Evolutionary conservation across 2,113 vertebrate genomes (phyloP).

Genomic region (Gopherus evgoodei): DNA sequence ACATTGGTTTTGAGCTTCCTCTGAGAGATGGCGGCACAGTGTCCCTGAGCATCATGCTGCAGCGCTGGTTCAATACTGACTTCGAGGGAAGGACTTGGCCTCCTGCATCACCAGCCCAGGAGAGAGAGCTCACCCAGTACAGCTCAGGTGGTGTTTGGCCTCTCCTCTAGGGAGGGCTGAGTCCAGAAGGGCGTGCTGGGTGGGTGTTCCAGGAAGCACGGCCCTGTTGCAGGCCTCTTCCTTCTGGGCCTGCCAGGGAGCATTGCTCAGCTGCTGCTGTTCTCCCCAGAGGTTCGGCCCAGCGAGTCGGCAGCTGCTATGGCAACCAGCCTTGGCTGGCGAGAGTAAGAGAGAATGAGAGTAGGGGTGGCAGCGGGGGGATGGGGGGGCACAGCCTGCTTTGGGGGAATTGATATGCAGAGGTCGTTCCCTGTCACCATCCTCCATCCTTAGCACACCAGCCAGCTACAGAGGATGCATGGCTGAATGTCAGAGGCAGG

Average conservation of each 20-base stretch:
- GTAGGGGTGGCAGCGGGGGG: neutral
- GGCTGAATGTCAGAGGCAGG: neutral
- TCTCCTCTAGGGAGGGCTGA: too few species aligned
- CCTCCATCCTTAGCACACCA: neutral
- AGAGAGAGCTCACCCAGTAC: neutral
- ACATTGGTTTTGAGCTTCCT: neutral
- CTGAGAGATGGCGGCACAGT: fast-evolving
- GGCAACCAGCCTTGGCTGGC: constrained; percentile 49
- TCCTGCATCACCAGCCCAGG: neutral
- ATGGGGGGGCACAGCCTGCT: neutral
- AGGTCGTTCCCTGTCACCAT: neutral
- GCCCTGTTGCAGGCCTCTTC: neutral
- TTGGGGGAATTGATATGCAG: constrained; percentile 13
- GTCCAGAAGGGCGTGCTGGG: neutral
- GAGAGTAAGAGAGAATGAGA: neutral
- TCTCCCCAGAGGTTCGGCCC: constrained; percentile 18
- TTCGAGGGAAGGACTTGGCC: neutral
- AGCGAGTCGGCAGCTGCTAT: constrained; percentile 58
- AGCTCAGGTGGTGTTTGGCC: too few species aligned
- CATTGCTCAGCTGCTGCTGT: constrained; percentile 13
- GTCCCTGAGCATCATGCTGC: fast-evolving
- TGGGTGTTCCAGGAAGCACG: neutral
- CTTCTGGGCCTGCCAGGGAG: neutral
- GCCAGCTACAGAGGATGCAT: neutral
- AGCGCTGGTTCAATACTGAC: neutral